These are phyloP conservation scores for Melinaea marsaeus DNA, from an alignment of 2,888 invertebrate genomes.

Conservation along the genomic window DNA sequence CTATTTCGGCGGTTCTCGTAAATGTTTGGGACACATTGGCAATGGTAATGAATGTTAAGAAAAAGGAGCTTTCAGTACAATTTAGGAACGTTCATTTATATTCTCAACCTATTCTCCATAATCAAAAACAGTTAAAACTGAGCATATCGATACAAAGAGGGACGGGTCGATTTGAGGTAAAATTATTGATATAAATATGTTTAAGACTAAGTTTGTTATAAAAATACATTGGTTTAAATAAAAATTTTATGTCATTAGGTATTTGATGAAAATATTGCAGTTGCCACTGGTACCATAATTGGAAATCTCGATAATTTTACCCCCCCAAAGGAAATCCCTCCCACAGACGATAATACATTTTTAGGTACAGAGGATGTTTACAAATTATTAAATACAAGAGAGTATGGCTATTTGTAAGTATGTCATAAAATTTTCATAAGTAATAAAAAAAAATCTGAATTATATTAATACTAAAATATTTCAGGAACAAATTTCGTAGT, in stretches of 20 bases:
- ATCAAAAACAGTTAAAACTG: slow-evolving; percentile 73
- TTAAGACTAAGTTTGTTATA: too few species aligned
- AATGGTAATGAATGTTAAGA: slow-evolving; percentile 75
- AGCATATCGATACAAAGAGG: slow-evolving; percentile 79
- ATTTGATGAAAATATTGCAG: slow-evolving; percentile 10
- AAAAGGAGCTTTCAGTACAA: slow-evolving; percentile 81
- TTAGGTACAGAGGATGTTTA: slow-evolving; percentile 42
- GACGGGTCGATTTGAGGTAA: slow-evolving; percentile 77
- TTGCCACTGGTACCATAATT: slow-evolving; percentile 13
- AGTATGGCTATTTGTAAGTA: slow-evolving; percentile 45
- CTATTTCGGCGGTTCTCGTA: slow-evolving; percentile 85
- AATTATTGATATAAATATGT: background rate
- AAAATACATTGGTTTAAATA: too few species aligned
- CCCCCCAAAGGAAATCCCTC: background rate
- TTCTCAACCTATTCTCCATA: slow-evolving; percentile 75
- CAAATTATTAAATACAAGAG: slow-evolving; percentile 39
- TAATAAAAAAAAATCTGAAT: too few species aligned
- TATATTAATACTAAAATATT: too few species aligned
- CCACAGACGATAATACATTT: slow-evolving; percentile 17
- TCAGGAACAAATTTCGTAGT: slow-evolving; percentile 45
- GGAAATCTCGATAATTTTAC: background rate
- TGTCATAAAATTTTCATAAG: slow-evolving; percentile 31
- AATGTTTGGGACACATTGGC: slow-evolving; percentile 84
- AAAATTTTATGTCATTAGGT: background rate
- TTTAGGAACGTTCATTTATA: slow-evolving; percentile 79